A percentile compares a stretch with the other conserved stretches of the same genome.
phyloP scores from a whole-genome alignment of 2,113 vertebrate genomes.

The Aleadryas rufinucha region DNA sequence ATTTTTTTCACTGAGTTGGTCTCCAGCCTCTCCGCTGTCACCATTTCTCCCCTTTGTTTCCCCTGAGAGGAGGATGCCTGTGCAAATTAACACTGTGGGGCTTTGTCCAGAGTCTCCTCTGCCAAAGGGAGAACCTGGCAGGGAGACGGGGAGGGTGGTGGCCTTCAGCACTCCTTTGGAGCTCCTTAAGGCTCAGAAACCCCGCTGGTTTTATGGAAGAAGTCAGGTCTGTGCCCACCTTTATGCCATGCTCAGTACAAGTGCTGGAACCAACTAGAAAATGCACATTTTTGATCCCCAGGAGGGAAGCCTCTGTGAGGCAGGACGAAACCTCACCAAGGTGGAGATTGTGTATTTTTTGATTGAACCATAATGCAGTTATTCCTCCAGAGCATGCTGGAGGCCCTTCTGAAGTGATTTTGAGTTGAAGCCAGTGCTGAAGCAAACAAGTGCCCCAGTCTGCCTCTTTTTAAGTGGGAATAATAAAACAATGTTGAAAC shows the following conservation, averaged over 20 bases:
- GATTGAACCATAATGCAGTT: not conserved
- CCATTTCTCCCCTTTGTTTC: not conserved
- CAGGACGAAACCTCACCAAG: not conserved
- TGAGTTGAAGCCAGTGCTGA: not conserved
- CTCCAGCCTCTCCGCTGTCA: not conserved
- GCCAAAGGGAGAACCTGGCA: fast-evolving
- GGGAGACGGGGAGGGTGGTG: not conserved
- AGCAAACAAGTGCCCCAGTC: not conserved
- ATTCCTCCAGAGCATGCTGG: not conserved
- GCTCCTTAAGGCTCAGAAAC: not conserved
- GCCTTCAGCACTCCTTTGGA: not conserved
- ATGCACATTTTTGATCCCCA: not conserved
- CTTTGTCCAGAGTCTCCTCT: not conserved
- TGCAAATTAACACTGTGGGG: not conserved
- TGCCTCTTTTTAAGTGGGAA: not conserved
- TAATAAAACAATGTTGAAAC: not conserved
- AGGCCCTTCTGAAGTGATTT: not conserved
- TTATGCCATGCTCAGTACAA: too few species aligned
- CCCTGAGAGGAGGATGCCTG: not conserved
- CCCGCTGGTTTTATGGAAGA: not conserved
- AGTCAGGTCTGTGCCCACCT: not conserved
- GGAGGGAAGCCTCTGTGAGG: not conserved
- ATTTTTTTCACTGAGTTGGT: not conserved
- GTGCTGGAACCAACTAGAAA: not conserved
- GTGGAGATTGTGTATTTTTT: not conserved